Evolutionary conservation across 2,888 invertebrate genomes (phyloP), one percentile per base, ranked within the genome.

Genomic region (Theodoxus fluviatilis): DNA sequence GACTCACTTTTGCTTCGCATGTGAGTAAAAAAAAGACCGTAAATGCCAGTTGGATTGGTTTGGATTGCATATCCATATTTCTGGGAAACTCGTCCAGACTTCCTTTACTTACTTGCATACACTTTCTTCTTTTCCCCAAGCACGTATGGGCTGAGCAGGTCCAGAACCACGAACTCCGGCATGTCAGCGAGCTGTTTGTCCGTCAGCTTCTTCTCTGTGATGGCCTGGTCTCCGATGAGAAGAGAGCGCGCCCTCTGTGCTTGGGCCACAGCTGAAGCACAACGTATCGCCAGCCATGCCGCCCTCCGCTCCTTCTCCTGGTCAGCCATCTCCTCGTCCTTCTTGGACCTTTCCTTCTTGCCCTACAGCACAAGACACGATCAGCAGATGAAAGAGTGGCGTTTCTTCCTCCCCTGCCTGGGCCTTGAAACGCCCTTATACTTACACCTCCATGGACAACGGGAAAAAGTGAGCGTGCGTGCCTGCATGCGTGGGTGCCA

Each of bases 71-170:
- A n/a, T n/a, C n/a, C n/a, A n/a, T n/a, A n/a, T n/a, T n/a, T n/a
- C n/a, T n/a, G n/a, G n/a, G n/a, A 25, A 59, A 15, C 12, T 22
- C 3, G 33, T 2, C 38, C 15, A 3, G 35, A 37, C n/a, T 22
- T 38, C 7, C 1, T 15, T n/a, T n/a, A 65, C 82, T 78, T 75
- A 86, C 85, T 83, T 76, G 83, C 84, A 72, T 81, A 86, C 38
- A 83, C 76, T 70, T 80, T 82, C 73, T 85, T 85, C 77, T 83
- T 84, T 70, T 85, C 79, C n/a, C 86, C 86, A 33, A 86, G 78
- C 4, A 85, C 83, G 74, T 85, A 86, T 12, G 76, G 70, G 69
- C 82, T 78, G 15, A 86, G 76, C 38, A 86, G 79, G 75, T 86
- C 86, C 31, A 86, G 79, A 33, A 80, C 78, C 12, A 80, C 72